These are phyloP conservation scores for Denticeps clupeoides DNA, from an alignment of 2,797 vertebrate species.

Conservation along the genomic window DNA sequence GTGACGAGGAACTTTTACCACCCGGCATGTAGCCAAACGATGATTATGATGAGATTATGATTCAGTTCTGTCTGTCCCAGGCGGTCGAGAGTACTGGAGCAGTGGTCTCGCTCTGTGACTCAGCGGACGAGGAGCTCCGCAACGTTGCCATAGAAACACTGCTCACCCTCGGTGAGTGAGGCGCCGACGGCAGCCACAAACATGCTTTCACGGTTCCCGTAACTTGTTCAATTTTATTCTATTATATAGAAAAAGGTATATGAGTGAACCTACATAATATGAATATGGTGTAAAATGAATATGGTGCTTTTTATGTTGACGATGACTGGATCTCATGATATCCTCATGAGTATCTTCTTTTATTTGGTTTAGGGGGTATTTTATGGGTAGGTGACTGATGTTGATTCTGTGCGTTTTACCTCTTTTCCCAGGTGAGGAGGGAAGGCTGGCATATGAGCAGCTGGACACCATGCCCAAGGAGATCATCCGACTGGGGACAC, in stretches of 20 bases:
- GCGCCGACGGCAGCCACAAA: too few species aligned
- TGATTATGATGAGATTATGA: background rate
- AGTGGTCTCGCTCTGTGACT: constrained; percentile 77
- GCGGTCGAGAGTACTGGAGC: constrained; percentile 84
- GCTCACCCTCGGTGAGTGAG: constrained; percentile 77
- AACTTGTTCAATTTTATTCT: too few species aligned
- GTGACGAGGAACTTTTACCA: constrained; percentile 17
- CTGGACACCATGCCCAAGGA: constrained; percentile 79
- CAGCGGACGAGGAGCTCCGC: constrained; percentile 78
- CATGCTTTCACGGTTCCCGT: too few species aligned
- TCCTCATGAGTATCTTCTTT: too few species aligned
- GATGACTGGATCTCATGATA: too few species aligned
- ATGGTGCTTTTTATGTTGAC: too few species aligned
- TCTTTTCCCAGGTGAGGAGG: constrained; percentile 72
- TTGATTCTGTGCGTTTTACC: background rate
- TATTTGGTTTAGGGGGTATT: too few species aligned
- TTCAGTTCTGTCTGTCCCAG: constrained; percentile 38
- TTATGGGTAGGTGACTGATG: too few species aligned
- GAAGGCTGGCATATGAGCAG: constrained; percentile 86
- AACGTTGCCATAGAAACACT: constrained; percentile 86
- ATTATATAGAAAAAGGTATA: too few species aligned
- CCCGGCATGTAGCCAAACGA: background rate
- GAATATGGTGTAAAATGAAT: too few species aligned
- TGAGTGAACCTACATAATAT: too few species aligned
- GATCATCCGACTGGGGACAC: constrained; percentile 61